Conservation (phyloP, 2,888 invertebrate species). For the Lycocerus yunnanus region DNA sequence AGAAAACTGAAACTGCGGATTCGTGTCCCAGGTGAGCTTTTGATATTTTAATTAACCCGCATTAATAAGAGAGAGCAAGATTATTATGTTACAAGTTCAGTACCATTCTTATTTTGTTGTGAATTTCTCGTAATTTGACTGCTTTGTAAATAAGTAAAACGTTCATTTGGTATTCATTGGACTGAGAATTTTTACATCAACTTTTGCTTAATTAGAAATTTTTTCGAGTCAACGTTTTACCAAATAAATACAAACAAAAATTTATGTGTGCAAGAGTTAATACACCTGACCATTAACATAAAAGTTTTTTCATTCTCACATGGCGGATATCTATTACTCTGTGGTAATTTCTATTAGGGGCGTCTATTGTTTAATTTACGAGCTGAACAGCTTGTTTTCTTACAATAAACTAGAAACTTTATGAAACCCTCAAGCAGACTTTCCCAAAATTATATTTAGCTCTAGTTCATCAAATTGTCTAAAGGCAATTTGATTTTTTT, state of each 20-base stretch:
- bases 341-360: not conserved
- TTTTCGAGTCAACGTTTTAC: not conserved
- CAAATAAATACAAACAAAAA: not conserved
- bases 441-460: not conserved
- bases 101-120: constrained; percentile 34
- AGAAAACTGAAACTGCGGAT: constrained; percentile 49
- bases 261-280: not conserved
- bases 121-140: constrained; percentile 3
- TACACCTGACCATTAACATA: not conserved
- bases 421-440: not conserved
- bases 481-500: not conserved
- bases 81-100: constrained; percentile 45
- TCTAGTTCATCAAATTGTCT: not conserved
- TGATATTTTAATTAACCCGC: constrained; percentile 54
- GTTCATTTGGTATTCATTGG: not conserved
- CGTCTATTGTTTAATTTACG: not conserved
- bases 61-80: constrained; percentile 49
- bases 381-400: not conserved
- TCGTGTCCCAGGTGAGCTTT: constrained; percentile 51
- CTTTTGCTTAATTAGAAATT: not conserved
- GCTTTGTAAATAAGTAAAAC: not conserved
- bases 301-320: not conserved
- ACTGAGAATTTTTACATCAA: not conserved
- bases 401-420: not conserved
- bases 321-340: not conserved